A percentile compares a stretch with the other conserved stretches of the same genome.
These are phyloP conservation scores for Megaleporinus macrocephalus DNA, from an alignment of 2,113 vertebrate genomes.

Conservation along the genomic window DNA sequence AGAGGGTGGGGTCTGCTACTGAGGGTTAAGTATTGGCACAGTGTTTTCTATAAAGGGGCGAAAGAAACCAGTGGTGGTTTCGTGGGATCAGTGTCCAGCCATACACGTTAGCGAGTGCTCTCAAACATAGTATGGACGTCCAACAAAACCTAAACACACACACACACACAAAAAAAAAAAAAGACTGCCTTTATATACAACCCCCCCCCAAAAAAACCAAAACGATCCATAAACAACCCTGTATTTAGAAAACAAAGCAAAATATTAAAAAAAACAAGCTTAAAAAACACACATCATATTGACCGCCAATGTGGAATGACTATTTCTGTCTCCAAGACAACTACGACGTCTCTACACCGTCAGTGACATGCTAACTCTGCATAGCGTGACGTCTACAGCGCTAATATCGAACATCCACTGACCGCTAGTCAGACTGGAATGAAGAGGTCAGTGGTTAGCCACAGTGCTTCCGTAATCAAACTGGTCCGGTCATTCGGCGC, in stretches of 20 bases:
- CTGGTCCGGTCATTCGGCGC: not conserved
- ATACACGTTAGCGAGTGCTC: not conserved
- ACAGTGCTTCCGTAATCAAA: not conserved
- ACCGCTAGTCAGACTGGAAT: not conserved
- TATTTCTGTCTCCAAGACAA: not conserved
- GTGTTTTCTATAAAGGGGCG: slow-evolving; percentile 26
- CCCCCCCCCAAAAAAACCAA: too few relatives aligned
- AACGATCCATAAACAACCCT: not conserved
- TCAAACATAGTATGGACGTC: not conserved
- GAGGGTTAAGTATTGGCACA: slow-evolving; percentile 40
- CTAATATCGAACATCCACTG: not conserved
- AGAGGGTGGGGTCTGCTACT: not conserved
- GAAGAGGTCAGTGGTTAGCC: not conserved
- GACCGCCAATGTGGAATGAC: not conserved
- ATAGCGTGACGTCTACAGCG: not conserved
- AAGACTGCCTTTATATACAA: not conserved
- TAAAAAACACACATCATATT: not conserved
- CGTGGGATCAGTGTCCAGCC: not conserved
- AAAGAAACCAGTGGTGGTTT: not conserved
- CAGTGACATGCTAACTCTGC: slow-evolving; percentile 5
- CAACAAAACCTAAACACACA: not conserved
- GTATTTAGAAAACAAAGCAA: not conserved
- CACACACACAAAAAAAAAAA: not conserved
- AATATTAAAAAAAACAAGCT: not conserved
- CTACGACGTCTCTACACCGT: not conserved